These are phyloP conservation scores for Amphimedon queenslandica DNA, from an alignment of 37 sponge, comb jelly and placozoan species.

Conservation along the genomic window DNA sequence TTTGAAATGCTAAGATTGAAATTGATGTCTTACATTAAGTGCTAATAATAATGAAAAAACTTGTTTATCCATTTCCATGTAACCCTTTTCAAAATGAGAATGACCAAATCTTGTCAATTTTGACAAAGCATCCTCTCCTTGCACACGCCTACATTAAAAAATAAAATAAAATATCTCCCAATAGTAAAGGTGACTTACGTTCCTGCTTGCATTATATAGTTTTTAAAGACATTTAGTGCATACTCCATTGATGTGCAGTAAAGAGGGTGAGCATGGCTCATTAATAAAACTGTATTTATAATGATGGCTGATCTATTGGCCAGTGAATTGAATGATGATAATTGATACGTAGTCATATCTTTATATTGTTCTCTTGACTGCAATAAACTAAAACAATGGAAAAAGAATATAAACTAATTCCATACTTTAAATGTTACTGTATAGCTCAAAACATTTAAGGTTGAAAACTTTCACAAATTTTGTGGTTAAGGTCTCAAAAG, in stretches of 20 bases:
- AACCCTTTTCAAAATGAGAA: slow-evolving; percentile 43
- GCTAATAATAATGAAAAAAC: slow-evolving; percentile 55
- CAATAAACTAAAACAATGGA: no score
- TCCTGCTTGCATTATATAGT: slow-evolving; percentile 42
- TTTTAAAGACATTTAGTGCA: slow-evolving; percentile 25
- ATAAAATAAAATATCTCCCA: background rate
- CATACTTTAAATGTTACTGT: no score
- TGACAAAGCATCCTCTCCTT: slow-evolving; percentile 41
- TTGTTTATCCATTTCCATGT: slow-evolving; percentile 59
- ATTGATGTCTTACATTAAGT: slow-evolving; percentile 69
- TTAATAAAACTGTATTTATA: slow-evolving; percentile 24
- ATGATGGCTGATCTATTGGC: slow-evolving; percentile 51
- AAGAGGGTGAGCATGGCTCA: slow-evolving; percentile 32
- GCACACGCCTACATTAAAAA: slow-evolving; percentile 12
- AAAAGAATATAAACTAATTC: no score
- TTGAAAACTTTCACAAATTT: no score
- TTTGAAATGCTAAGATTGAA: no score
- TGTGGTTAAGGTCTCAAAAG: no score
- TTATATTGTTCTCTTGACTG: background rate
- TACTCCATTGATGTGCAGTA: slow-evolving; percentile 42
- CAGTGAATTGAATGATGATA: background rate
- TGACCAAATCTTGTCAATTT: slow-evolving; percentile 38
- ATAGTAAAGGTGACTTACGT: slow-evolving; percentile 18
- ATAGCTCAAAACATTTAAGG: no score
- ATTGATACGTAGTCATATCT: background rate